phyloP scores from a whole-genome alignment of 2,888 invertebrate genomes.

The Brachyopa scutellaris region DNA sequence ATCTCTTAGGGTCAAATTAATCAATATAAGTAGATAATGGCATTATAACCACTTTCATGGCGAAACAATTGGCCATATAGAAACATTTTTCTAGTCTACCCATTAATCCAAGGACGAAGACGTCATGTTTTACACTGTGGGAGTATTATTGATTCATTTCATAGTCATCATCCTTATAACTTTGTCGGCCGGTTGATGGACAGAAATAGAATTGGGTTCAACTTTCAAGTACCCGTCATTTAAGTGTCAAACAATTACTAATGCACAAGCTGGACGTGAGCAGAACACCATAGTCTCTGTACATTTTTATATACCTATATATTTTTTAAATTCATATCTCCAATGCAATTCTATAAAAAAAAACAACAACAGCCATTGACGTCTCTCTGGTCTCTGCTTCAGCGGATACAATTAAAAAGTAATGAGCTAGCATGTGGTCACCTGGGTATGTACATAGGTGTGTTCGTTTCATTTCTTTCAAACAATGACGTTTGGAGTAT shows the following conservation, averaged over 20 bases:
- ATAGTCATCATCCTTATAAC: neutral
- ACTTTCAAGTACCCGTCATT: neutral
- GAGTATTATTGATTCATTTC: slow-evolving; percentile 9
- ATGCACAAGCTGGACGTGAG: neutral
- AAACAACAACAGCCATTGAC: no score
- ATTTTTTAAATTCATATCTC: no score
- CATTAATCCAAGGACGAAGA: slow-evolving; percentile 4
- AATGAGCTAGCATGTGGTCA: no score
- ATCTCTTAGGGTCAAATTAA: slow-evolving; percentile 24
- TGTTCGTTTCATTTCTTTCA: slow-evolving; percentile 6
- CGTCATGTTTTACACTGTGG: slow-evolving; percentile 10
- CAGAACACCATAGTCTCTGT: neutral
- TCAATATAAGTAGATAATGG: slow-evolving; percentile 41
- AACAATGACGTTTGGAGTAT: neutral
- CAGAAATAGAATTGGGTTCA: neutral
- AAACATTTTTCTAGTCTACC: neutral
- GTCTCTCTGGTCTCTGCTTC: neutral
- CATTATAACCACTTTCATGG: neutral
- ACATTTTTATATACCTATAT: neutral
- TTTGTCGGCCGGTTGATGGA: neutral
- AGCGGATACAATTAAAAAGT: neutral
- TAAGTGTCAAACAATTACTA: slow-evolving; percentile 15
- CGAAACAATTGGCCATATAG: slow-evolving; percentile 15
- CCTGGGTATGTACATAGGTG: neutral
- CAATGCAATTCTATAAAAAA: no score